Conservation (phyloP, 2,797 vertebrate species). For the Selene dorsalis region DNA sequence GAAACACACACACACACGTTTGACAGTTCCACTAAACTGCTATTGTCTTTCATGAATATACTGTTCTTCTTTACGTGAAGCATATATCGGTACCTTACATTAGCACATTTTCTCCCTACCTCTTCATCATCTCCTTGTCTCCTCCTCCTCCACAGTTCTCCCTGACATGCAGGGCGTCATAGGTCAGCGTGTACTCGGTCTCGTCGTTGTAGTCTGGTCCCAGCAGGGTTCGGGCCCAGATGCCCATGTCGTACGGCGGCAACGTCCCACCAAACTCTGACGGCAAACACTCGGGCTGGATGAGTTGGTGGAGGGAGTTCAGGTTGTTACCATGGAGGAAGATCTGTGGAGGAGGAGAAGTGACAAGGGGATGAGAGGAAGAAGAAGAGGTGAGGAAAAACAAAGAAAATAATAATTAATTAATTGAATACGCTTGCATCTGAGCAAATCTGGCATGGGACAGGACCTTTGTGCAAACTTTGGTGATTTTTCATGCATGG, state of each 20-base stretch:
- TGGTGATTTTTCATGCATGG: too few species aligned
- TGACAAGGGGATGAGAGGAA: not conserved
- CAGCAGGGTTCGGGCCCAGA: conserved; percentile 94
- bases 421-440: too few species aligned
- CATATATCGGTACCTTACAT: too few species aligned
- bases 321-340: conserved; percentile 99
- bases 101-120: conserved; percentile 41
- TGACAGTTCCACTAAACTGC: not conserved
- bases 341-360: conserved; percentile 85
- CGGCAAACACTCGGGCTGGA: conserved; percentile 95
- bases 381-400: too few species aligned
- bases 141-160: conserved; percentile 78
- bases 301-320: conserved; percentile 96
- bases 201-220: conserved; percentile 97
- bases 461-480: too few species aligned
- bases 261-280: conserved; percentile 97
- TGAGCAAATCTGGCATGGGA: too few species aligned
- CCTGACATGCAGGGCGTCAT: conserved; percentile 89
- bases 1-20: conserved; percentile 31
- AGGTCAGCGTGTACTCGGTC: conserved; percentile 92
- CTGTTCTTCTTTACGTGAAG: too few species aligned
- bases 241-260: conserved; percentile 98
- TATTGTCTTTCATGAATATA: too few species aligned
- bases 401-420: too few species aligned
- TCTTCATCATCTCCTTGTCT: conserved; percentile 70